Conservation (phyloP, 2,797 vertebrate genomes). For the Micrastur ruficollis region DNA sequence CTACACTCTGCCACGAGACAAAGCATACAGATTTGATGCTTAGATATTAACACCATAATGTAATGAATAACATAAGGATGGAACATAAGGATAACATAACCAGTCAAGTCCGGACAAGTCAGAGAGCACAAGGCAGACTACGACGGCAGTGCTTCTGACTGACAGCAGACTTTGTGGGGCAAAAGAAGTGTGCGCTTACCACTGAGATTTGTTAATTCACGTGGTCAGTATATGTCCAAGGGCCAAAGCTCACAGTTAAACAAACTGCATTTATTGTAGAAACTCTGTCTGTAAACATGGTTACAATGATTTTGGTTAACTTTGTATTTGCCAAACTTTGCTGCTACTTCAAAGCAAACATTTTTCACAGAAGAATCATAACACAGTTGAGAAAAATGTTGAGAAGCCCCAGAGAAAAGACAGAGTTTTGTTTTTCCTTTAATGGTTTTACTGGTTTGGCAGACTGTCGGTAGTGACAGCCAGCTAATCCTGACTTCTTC, state of each 20-base stretch:
- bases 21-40: not conserved
- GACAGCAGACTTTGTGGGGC: not conserved
- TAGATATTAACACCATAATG: not conserved
- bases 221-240: not conserved
- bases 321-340: not conserved
- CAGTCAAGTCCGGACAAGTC: not conserved
- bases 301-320: not conserved
- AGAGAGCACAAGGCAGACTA: not conserved
- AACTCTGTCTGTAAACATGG: not conserved
- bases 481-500: not conserved
- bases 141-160: not conserved
- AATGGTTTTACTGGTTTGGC: not conserved
- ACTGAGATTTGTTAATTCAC: not conserved
- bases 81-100: no score
- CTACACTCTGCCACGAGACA: not conserved
- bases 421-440: not conserved
- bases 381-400: not conserved
- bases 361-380: not conserved
- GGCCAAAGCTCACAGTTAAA: not conserved
- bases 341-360: not conserved
- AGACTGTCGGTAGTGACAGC: not conserved
- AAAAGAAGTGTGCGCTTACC: not conserved
- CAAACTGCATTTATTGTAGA: not conserved
- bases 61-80: fast-evolving
- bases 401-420: not conserved